phyloP scores from a whole-genome alignment of 2,797 vertebrate species.

The Danio tinwini region DNA sequence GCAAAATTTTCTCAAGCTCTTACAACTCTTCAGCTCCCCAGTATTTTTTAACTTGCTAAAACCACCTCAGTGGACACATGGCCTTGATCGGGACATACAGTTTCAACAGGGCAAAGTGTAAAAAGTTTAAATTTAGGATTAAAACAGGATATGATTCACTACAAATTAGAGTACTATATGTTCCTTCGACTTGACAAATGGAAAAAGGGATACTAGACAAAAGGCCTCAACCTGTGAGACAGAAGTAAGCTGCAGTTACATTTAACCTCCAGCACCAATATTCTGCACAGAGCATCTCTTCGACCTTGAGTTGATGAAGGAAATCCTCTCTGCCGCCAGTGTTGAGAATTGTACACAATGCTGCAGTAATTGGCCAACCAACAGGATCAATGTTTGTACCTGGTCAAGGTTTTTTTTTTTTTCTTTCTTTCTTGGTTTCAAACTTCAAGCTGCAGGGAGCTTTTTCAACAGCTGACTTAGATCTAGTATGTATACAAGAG shows the following conservation, averaged over 20 bases:
- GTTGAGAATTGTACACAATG: constrained; percentile 32
- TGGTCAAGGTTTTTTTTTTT: constrained; percentile 25
- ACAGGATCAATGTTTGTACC: constrained; percentile 31
- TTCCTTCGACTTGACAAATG: constrained; percentile 20
- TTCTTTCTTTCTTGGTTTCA: background rate
- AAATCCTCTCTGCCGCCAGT: constrained; percentile 37
- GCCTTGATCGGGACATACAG: background rate
- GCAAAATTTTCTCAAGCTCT: too few species aligned
- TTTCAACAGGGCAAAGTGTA: background rate
- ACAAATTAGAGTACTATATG: background rate
- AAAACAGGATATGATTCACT: constrained; percentile 31
- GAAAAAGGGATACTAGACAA: background rate
- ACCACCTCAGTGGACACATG: too few species aligned
- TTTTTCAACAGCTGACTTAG: constrained; percentile 2
- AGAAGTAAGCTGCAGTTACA: background rate
- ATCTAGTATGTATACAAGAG: background rate
- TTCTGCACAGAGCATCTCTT: background rate
- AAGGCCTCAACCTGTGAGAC: background rate
- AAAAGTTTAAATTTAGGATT: background rate
- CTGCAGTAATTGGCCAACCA: constrained; percentile 31
- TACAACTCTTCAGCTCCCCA: too few species aligned
- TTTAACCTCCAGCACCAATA: constrained; percentile 23
- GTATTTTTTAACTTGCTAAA: too few species aligned
- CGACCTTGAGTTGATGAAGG: constrained; percentile 32
- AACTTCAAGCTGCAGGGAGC: constrained; percentile 6